Evolutionary conservation across 2,888 invertebrate genomes (phyloP), one percentile per base, ranked within the genome.

Genomic region (Hedychridium roseum): DNA sequence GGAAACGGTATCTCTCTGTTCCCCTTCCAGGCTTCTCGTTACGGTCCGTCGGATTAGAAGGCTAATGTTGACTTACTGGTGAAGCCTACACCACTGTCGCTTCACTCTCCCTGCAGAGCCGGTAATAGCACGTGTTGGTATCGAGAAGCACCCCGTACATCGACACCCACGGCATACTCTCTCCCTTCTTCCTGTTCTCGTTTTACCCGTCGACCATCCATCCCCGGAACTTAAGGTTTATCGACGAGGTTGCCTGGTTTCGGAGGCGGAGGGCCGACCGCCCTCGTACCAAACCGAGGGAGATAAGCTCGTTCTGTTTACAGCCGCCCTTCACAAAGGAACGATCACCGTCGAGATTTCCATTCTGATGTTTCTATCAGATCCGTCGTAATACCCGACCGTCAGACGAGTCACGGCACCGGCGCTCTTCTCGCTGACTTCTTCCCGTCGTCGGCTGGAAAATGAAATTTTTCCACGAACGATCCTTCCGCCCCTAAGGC

Each of bases 231-330:
- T 62, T 50, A 53, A 57, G 54, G 66, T 66, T 64, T 60, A 66
- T 64, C 60, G 64, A 63, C 51, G 60, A 65, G 66, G 53, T 62
- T 54, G 60, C 60, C 50, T 57, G 64, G 59, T 63, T 60, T 66
- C 60, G 63, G 60, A n/a, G n/a, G 53, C 52, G 35, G 56, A 57
- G 62, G 50, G 53, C 32, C 32, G 9, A 6, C 46, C 43, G 23
- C 45, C 49, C 54, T 49, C 47, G 38, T 47, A 31, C 40, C 44
- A 35, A 41, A 48, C 50, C 43, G 51, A 43, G 47, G 17, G 43
- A 65, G 64, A 66, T 64, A 66, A 64, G 66, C 64, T 50, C 50
- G 45, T 36, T 45, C 60, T 64, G 63, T 62, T 64, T 63, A 62
- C 63, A 54, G 55, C 53, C 50, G 50, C 63, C 63, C 60, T 65